These are phyloP conservation scores for Semicossyphus pulcher DNA, from an alignment of 2,113 vertebrate species.

Conservation along the genomic window DNA sequence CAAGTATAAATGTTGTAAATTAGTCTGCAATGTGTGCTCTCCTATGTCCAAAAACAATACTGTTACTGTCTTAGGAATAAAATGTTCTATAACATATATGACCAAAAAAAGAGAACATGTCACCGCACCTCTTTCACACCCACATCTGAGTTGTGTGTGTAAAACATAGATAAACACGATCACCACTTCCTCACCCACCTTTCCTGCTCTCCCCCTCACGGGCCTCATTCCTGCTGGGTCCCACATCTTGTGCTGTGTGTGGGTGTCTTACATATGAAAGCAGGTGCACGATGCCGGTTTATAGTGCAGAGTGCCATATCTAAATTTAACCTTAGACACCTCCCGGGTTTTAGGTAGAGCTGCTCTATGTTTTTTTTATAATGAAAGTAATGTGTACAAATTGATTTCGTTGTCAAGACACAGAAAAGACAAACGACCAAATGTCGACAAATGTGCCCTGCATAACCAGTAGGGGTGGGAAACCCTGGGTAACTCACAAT, in stretches of 20 bases:
- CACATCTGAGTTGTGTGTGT: constrained; percentile 57
- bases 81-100: too few species aligned
- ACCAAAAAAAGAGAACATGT: constrained; percentile 23
- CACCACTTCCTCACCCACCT: constrained; percentile 74
- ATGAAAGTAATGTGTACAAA: constrained; percentile 1
- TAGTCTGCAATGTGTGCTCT: not conserved
- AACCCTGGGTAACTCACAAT: too few species aligned
- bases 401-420: not conserved
- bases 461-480: too few species aligned
- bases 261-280: constrained; percentile 6
- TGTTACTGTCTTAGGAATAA: not conserved
- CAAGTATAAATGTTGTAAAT: too few species aligned
- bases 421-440: not conserved
- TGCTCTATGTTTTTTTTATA: constrained; percentile 14
- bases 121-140: constrained; percentile 16
- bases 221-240: constrained; percentile 56
- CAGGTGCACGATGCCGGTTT: constrained; percentile 64
- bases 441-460: too few species aligned
- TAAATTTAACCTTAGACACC: constrained; percentile 70
- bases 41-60: not conserved
- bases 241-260: constrained; percentile 34
- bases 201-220: constrained; percentile 59
- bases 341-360: constrained; percentile 51
- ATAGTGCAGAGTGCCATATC: constrained; percentile 43
- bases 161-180: constrained; percentile 16